Percentiles rank a stretch among this genome's conserved stretches.
Conservation (phyloP, 2,113 vertebrate species). For the Pipa parva region DNA sequence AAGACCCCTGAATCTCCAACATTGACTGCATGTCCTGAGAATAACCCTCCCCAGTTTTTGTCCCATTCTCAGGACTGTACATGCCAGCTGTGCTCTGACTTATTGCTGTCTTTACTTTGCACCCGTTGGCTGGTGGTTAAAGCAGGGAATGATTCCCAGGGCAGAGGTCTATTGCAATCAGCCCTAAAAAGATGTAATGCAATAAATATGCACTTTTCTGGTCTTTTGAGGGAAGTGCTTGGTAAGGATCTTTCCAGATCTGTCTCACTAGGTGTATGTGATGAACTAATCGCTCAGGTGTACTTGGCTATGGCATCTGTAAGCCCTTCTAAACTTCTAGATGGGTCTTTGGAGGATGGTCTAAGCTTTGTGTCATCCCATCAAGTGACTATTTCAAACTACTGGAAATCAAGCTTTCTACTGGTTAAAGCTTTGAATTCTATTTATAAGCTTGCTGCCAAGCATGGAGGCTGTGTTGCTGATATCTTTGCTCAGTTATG, state of each 20-base stretch:
- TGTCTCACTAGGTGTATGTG: conserved; percentile 46
- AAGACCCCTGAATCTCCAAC: conserved; percentile 61
- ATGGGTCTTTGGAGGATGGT: conserved; percentile 61
- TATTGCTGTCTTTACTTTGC: conserved; percentile 61
- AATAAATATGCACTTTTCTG: conserved; percentile 14
- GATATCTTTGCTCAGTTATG: conserved; percentile 66
- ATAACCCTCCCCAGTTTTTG: conserved; percentile 61
- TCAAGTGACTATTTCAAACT: conserved; percentile 47
- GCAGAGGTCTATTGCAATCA: conserved; percentile 53
- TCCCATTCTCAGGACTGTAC: conserved; percentile 59
- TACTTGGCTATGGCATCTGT: conserved; percentile 65
- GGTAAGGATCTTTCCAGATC: fast-evolving
- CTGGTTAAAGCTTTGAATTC: conserved; percentile 62
- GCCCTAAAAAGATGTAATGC: conserved; percentile 57
- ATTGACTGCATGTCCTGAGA: conserved; percentile 52
- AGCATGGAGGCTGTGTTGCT: conserved; percentile 47
- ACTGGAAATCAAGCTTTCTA: conserved; percentile 67
- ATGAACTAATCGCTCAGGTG: conserved; percentile 62
- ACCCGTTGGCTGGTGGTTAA: conserved; percentile 71
- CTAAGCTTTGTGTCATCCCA: conserved; percentile 60
- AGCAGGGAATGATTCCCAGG: conserved; percentile 48
- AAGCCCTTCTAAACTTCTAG: conserved; percentile 42
- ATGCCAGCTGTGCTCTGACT: conserved; percentile 73
- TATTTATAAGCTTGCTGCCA: conserved; percentile 54
- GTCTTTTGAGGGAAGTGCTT: conserved; percentile 15